Base-by-base conservation (phyloP, 2,797 vertebrate genomes). In the Cryptoprocta ferox region DNA sequence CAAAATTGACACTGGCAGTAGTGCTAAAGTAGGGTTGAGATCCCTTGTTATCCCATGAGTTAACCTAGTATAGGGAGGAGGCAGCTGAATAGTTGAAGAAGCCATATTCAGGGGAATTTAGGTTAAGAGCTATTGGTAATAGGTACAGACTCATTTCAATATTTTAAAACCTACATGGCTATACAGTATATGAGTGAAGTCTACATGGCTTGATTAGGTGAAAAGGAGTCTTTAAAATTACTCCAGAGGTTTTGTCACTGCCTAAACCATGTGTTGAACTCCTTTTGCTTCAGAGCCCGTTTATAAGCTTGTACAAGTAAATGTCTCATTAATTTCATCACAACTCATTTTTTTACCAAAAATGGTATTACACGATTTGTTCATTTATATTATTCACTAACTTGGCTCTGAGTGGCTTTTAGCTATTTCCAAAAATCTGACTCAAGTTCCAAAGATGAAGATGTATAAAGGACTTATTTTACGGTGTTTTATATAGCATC, bases 351-450 rank as follows among this genome's bases (percentile, higher is more conserved):
- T 95, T 97, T 94, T 16, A 95, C 95, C 86, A 95, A 96, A 96
- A 97, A 95, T 78, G 73, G 83, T 80, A 96, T 96, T 85, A 80
- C 10, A 63, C 50, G 84, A 83, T 59, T 94, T 97, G 50, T 78
- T 96, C 82, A 92, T 68, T 91, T 91, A 87, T 80, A 91, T 95
- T 94, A 93, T 97, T 96, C 73, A 94, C 48, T 61, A 97, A 92
- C 16, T 93, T 97, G 86, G 83, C 79, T 96, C 75, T 89, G 21
- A 91, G 37, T 81, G 48, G 37, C 28, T 93, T 97, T 89, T 84
- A 84, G 50, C 61, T 97, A 95, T 76, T 96, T 97, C 82, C 32
- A 97, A 97, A 95, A 94, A 86, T 89, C 76, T 96, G 56, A 97
- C 71, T 70, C 50, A 96, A 96, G 81, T 79, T 94, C 37, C 45